Base-by-base conservation (phyloP, 2,113 vertebrate species). In the Arenaria interpres region DNA sequence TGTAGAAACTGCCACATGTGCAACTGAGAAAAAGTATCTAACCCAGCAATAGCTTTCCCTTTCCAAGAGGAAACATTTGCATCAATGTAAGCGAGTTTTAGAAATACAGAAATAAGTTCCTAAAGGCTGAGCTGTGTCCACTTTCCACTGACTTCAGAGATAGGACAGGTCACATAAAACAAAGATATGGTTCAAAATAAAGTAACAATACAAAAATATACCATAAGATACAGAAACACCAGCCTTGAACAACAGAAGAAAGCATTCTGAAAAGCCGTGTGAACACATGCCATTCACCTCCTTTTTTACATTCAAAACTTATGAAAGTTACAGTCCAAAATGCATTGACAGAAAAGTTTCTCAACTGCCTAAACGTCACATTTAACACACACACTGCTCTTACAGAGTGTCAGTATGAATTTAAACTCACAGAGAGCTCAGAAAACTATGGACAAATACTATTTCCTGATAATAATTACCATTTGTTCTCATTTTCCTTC, bases 41-140 rank as follows among this genome's bases (percentile, higher is more conserved):
- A 57, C 62, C 45, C 71, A 95, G 68, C 37, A 91, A 92, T 1
- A 85, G 53, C 41, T 93, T 93, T 94, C 64, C 79, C 80, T 87
- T 93, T 94, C 88, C 93, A 91, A 95, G 39, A 89, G 93, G 82
- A 96, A 95, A 94, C 94, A 89, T 66, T 96, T 96, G 72, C 62
- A 78, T 69, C 45, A 32, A 51, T 2, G 0, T 53, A 64, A 0
- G 4, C 66, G 57, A 79, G 67, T 39, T 87, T 90, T 68, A 63
- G 57, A 88, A 88, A 63, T 21, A 64, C 67, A 94, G 91, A 85
- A 82, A 16, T 27, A 57, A 82, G 37, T 67, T 71, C 87, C 67
- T 54, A 25, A 57, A 30, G 48, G n/a, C 78, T 96, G 81, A 93
- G 59, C 41, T 83, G 2, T 30, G 14, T 11, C 76, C 5, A 4